Conservation (phyloP, 2,113 vertebrate species). For the Tiliqua scincoides region DNA sequence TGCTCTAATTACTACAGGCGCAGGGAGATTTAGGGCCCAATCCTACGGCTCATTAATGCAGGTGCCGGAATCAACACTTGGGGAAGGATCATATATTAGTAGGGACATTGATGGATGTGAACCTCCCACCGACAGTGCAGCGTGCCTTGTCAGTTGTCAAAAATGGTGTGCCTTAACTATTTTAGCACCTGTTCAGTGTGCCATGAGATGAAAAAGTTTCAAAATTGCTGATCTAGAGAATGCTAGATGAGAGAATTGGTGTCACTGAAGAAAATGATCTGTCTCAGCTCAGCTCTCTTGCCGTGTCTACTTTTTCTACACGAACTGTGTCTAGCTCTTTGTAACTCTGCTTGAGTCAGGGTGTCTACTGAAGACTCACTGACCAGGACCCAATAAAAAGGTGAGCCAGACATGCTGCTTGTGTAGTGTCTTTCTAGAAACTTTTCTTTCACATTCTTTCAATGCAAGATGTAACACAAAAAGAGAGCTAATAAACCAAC, state of each 20-base stretch:
- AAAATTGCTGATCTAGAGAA: no score
- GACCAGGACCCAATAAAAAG: background rate
- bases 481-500: background rate
- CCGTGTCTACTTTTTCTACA: background rate
- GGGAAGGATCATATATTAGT: no score
- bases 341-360: background rate
- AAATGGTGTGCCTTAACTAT: no score
- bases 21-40: no score
- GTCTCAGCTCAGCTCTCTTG: background rate
- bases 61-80: no score
- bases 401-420: background rate
- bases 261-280: background rate
- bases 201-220: no score
- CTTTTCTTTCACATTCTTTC: constrained; percentile 21
- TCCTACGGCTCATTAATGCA: no score
- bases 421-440: constrained; percentile 10
- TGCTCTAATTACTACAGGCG: no score
- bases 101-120: no score
- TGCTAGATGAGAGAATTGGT: background rate
- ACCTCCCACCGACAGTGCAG: no score
- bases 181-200: no score
- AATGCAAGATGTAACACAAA: background rate
- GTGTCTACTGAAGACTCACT: background rate
- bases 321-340: background rate
- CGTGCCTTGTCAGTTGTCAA: no score